A percentile compares a stretch with the other conserved stretches of the same genome.
Evolutionary conservation across 2,888 invertebrate genomes (phyloP).

Genomic region (Eulithis prunata): DNA sequence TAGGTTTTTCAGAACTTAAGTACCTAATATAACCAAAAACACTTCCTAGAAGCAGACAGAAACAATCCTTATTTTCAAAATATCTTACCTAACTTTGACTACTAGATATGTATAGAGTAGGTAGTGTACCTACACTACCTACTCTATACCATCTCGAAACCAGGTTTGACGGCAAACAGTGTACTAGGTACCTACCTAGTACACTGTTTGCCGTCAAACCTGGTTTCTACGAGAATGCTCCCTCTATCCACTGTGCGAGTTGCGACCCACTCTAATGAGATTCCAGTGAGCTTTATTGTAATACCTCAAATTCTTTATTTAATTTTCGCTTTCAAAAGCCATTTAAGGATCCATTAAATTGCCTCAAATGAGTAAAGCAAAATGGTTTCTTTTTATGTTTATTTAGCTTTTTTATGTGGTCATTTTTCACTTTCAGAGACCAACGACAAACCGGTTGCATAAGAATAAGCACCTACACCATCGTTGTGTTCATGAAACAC

Average conservation of each 20-base stretch:
- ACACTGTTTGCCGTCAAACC: neutral
- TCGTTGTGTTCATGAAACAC: neutral
- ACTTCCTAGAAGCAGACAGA: no score
- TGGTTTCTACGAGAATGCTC: conserved; percentile 13
- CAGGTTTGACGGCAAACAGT: no score
- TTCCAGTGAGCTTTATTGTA: conserved; percentile 35
- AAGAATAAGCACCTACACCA: neutral
- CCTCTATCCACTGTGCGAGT: conserved; percentile 27
- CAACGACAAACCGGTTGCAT: neutral
- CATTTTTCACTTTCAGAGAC: conserved; percentile 23
- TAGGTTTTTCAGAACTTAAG: no score
- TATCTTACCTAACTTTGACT: no score
- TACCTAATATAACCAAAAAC: no score
- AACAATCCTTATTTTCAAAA: no score
- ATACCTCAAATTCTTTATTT: conserved; percentile 35
- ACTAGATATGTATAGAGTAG: no score
- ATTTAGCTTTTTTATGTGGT: conserved; percentile 5
- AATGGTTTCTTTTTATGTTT: conserved; percentile 15
- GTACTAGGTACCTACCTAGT: no score
- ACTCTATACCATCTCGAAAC: no score
- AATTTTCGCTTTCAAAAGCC: conserved; percentile 27
- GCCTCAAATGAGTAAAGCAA: conserved; percentile 17
- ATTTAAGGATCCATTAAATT: conserved; percentile 25
- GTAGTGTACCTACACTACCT: no score
- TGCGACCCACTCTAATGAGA: conserved; percentile 33